Evolutionary conservation across 2,797 vertebrate genomes (phyloP).

Genomic region (Nyctalus aviator): DNA sequence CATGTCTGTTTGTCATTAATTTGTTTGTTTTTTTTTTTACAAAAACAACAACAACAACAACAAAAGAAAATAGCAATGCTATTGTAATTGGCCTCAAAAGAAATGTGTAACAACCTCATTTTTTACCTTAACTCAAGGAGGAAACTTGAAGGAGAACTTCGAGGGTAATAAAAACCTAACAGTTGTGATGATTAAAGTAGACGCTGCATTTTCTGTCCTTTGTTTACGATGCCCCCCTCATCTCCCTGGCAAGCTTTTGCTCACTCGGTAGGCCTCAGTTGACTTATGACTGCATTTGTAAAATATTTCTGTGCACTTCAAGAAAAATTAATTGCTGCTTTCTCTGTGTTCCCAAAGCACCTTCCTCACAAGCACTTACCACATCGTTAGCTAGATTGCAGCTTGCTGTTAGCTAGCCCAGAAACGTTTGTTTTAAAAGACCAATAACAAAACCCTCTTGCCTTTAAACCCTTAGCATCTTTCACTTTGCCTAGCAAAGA

Average conservation of each 20-base stretch:
- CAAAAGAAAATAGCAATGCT: neutral
- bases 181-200: neutral
- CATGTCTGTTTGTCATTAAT: neutral
- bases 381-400: neutral
- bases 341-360: neutral
- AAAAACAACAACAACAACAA: neutral
- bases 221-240: neutral
- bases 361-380: neutral
- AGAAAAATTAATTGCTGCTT: constrained; percentile 20
- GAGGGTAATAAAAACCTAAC: neutral
- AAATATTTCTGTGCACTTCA: neutral
- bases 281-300: constrained; percentile 5
- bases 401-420: neutral
- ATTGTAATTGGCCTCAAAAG: neutral
- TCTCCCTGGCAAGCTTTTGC: neutral
- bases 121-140: neutral
- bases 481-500: neutral
- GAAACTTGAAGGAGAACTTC: neutral
- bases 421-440: neutral
- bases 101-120: neutral
- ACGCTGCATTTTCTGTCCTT: neutral
- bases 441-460: neutral
- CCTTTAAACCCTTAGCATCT: neutral
- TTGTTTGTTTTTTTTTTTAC: neutral
- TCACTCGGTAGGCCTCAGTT: neutral